Percentiles rank a stretch among this genome's conserved stretches.
Evolutionary conservation across 2,113 vertebrate species (phyloP).

Genomic region (Corydoras maculifer): DNA sequence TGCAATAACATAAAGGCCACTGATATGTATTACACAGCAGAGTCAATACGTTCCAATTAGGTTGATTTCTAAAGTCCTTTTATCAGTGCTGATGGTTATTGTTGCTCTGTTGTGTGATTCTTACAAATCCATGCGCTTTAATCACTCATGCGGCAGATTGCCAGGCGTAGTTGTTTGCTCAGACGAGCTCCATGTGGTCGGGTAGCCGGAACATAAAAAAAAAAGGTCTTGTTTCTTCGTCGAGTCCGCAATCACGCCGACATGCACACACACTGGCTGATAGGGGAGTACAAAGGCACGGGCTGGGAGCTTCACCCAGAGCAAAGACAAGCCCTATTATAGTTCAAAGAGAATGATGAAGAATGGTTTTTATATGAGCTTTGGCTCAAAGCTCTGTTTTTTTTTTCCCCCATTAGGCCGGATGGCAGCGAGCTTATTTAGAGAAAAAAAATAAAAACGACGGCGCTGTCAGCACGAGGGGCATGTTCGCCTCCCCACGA

Average conservation of each 20-base stretch:
- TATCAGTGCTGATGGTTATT: neutral
- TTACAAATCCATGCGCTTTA: neutral
- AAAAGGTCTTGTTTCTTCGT: constrained; percentile 27
- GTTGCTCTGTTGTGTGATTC: neutral
- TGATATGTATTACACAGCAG: neutral
- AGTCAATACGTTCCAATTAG: neutral
- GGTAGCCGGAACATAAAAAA: constrained; percentile 8
- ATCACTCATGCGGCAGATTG: constrained; percentile 5
- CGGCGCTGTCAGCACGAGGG: constrained; percentile 37
- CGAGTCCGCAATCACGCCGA: constrained; percentile 23
- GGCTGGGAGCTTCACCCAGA: constrained; percentile 35
- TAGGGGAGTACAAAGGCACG: constrained; percentile 39
- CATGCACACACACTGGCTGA: constrained; percentile 28
- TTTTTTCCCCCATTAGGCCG: constrained; percentile 38
- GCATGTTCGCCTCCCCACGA: constrained; percentile 14
- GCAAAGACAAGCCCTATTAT: constrained; percentile 40
- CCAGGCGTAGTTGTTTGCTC: constrained; percentile 8
- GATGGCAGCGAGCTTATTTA: constrained; percentile 37
- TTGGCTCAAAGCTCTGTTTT: constrained; percentile 30
- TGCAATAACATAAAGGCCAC: neutral
- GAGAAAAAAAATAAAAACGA: constrained; percentile 21
- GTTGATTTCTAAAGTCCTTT: neutral
- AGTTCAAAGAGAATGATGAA: constrained; percentile 47
- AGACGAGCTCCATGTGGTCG: constrained; percentile 11
- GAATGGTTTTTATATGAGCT: constrained; percentile 37